Base-by-base conservation (phyloP, 2,888 invertebrate genomes). In the Spodoptera littoralis region DNA sequence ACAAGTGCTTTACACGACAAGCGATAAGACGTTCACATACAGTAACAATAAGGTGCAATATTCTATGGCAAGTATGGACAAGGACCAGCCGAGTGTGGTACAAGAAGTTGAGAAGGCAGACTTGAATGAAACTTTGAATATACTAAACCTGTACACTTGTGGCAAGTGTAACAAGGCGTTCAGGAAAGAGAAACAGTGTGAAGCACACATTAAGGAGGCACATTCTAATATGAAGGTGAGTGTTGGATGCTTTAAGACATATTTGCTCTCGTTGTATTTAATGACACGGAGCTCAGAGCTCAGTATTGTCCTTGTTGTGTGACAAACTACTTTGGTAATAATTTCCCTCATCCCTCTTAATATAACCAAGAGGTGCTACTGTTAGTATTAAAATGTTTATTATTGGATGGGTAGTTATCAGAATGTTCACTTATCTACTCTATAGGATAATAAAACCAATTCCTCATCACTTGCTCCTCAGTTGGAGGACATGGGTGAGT, bases 401-500 rank as follows among this genome's bases (percentile, higher is more conserved):
- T n/a, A n/a, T n/a, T n/a, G n/a, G n/a, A n/a, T n/a, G n/a, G n/a
- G n/a, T n/a, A n/a, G n/a, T n/a, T n/a, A n/a, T n/a, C n/a, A n/a
- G n/a, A 18, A 18, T 2, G 2, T 18, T 18, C 36, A 8, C 9
- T 9, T 9, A 36, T 36, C 9, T 9, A 36, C 36, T 36, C 9
- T 36, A 6, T 36, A 36, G 9, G 36, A 36, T 36, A 36, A 9
- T 36, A 36, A 36, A 36, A 2, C 9, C 6, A 36, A 6, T 36
- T 8, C 36, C 27, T 27, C 27, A 27, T 9, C 36, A 0, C 6
- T 36, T 9, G 9, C 9, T 36, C 36, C 36, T 6, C 70, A 77
- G 70, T 76, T 95, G 70, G 95, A 95, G 50, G 96, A 95, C 68
- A 95, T 96, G 83, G 96, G 96, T 70, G 98, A 98, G 88, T 98